Conservation (phyloP, 2,113 vertebrate genomes). For the Apteryx mantelli region DNA sequence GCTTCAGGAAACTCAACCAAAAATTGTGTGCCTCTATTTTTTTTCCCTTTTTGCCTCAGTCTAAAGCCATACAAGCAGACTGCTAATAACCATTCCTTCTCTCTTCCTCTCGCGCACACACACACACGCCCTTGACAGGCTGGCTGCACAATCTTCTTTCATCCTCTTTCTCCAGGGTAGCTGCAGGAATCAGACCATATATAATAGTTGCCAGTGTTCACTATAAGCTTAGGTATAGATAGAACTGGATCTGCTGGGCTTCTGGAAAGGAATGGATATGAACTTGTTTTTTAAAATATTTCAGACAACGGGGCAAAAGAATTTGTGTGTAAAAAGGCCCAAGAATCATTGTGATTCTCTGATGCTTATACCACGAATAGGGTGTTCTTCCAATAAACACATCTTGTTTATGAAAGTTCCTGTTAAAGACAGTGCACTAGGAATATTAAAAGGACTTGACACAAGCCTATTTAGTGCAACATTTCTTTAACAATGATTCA, state of each 20-base stretch:
- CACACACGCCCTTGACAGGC: constrained; percentile 45
- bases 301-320: constrained; percentile 27
- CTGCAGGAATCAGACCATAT: constrained; percentile 58
- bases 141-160: constrained; percentile 71
- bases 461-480: background rate
- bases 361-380: background rate
- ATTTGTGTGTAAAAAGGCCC: background rate
- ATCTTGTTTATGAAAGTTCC: background rate
- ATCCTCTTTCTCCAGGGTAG: constrained; percentile 65
- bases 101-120: constrained; percentile 1
- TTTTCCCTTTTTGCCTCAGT: background rate
- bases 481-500: background rate
- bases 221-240: constrained; percentile 11
- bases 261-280: background rate
- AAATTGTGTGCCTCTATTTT: background rate
- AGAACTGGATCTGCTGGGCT: background rate
- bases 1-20: constrained; percentile 54
- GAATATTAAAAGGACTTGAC: background rate
- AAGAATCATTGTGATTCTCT: background rate
- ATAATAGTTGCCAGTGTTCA: constrained; percentile 16
- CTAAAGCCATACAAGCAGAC: constrained; percentile 48
- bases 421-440: background rate
- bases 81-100: constrained; percentile 69
- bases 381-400: background rate
- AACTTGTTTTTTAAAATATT: constrained; percentile 17